Conservation (phyloP, 2,888 invertebrate genomes). For the Brenthis ino region DNA sequence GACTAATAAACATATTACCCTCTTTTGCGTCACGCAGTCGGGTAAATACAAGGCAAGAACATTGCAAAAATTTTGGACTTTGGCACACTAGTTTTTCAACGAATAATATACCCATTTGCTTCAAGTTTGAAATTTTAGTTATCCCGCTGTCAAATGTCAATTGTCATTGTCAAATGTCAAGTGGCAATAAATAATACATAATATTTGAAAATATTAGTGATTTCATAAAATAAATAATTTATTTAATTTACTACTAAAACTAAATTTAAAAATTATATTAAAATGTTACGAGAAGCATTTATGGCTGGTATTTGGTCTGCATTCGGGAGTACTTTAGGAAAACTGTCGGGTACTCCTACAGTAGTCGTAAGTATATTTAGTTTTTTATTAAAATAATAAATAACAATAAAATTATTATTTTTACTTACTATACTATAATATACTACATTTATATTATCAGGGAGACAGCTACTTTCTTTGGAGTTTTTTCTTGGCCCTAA, state of each 20-base stretch:
- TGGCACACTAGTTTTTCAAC: too few species aligned
- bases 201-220: background rate
- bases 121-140: too few species aligned
- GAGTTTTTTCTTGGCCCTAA: conserved; percentile 62
- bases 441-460: conserved; percentile 44
- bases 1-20: too few species aligned
- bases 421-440: background rate
- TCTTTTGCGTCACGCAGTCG: too few species aligned
- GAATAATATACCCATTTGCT: too few species aligned
- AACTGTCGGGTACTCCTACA: conserved; percentile 78
- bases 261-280: conserved; percentile 24
- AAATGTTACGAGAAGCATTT: conserved; percentile 77
- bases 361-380: conserved; percentile 52
- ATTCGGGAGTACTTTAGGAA: conserved; percentile 84
- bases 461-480: conserved; percentile 66
- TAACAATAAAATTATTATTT: background rate
- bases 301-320: conserved; percentile 84
- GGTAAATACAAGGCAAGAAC: too few species aligned
- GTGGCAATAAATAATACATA: too few species aligned
- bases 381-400: background rate
- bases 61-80: too few species aligned
- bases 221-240: background rate
- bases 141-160: too few species aligned
- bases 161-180: too few species aligned
- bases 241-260: background rate